Percentiles rank a stretch among this genome's conserved stretches.
These are phyloP conservation scores for Uria lomvia DNA, from an alignment of 2,113 vertebrate species.

Conservation along the genomic window DNA sequence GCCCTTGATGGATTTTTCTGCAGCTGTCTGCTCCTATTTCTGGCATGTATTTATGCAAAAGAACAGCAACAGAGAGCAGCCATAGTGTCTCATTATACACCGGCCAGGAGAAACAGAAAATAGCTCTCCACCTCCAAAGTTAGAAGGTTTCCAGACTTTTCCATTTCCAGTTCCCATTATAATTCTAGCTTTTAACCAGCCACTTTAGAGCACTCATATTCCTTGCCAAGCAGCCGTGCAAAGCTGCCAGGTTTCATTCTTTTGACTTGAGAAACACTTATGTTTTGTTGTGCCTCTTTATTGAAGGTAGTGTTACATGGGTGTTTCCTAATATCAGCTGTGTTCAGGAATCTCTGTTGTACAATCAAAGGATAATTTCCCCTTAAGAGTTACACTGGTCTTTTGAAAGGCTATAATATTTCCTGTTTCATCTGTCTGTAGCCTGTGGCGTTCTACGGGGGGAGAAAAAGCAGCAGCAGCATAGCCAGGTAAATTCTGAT, in stretches of 20 bases:
- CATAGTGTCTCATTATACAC: neutral
- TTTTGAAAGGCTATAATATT: constrained; percentile 50
- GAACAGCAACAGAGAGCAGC: neutral
- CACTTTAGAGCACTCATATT: neutral
- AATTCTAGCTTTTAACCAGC: neutral
- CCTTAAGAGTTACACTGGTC: neutral
- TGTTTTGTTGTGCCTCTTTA: neutral
- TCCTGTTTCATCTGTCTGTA: constrained; percentile 41
- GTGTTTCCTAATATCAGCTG: constrained; percentile 18
- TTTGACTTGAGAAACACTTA: neutral
- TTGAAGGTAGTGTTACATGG: constrained; percentile 36
- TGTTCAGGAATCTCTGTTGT: neutral
- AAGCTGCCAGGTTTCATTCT: constrained; percentile 26
- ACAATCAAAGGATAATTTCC: constrained; percentile 21
- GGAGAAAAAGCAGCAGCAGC: neutral
- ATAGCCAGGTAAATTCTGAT: constrained; percentile 10
- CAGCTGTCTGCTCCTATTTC: constrained; percentile 42
- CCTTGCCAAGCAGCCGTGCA: neutral
- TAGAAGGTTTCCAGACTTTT: constrained; percentile 28
- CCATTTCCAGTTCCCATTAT: constrained; percentile 16
- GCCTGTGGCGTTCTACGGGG: constrained; percentile 36
- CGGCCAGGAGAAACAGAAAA: constrained; percentile 17
- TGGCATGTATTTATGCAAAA: constrained; percentile 33
- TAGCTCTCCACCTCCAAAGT: neutral
- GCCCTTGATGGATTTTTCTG: constrained; percentile 27